phyloP scores from a whole-genome alignment of 1,140 invertebrate species.

The Hycleus cichorii region DNA sequence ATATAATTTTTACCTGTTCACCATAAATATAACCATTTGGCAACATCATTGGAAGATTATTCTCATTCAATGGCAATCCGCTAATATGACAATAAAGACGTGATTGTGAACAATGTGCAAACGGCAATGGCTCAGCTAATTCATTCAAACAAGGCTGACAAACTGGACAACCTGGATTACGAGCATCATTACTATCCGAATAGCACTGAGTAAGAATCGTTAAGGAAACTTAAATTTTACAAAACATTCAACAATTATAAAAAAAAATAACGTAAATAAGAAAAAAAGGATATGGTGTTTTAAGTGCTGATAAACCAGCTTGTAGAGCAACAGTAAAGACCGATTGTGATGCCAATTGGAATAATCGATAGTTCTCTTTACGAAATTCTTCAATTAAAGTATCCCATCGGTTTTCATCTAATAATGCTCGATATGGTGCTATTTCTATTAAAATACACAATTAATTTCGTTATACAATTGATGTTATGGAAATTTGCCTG shows the following conservation, averaged over 20 bases:
- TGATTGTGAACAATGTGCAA: conserved; percentile 93
- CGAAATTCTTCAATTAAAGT: conserved; percentile 84
- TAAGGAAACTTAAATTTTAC: conserved; percentile 27
- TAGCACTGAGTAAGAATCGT: conserved; percentile 57
- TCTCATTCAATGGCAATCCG: conserved; percentile 89
- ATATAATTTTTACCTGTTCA: conserved; percentile 61
- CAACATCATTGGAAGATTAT: conserved; percentile 96
- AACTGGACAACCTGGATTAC: conserved; percentile 88
- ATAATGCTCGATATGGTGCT: conserved; percentile 50
- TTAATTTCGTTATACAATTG: neutral
- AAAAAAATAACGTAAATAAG: neutral
- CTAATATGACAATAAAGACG: conserved; percentile 88
- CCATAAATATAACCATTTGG: conserved; percentile 98
- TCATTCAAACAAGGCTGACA: conserved; percentile 83
- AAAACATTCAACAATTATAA: neutral
- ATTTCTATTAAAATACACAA: conserved; percentile 39
- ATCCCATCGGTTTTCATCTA: conserved; percentile 61
- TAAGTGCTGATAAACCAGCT: conserved; percentile 89
- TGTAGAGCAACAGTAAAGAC: conserved; percentile 87
- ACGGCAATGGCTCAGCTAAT: conserved; percentile 80
- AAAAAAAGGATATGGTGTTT: conserved; percentile 71
- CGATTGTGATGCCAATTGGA: conserved; percentile 85
- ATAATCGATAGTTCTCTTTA: conserved; percentile 87
- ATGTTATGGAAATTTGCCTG: conserved; percentile 45
- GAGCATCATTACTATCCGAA: conserved; percentile 46